Conservation (phyloP, 2,113 vertebrate species). For the Antechinus flavipes region DNA sequence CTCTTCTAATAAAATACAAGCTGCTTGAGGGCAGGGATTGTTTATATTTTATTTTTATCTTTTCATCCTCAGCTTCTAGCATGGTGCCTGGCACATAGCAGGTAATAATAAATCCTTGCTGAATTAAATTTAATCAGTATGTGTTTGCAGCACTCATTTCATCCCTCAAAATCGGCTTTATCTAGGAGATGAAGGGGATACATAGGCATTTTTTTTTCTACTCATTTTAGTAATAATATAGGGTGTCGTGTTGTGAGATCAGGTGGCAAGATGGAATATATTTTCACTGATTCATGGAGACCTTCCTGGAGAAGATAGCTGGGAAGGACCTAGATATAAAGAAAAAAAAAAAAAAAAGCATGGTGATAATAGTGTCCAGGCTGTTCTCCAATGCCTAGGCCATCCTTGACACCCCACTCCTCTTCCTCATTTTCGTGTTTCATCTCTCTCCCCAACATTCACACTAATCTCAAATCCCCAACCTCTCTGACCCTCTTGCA, state of each 20-base stretch:
- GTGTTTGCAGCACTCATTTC: not conserved
- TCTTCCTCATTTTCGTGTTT: not conserved
- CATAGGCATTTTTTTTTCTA: not conserved
- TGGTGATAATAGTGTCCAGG: not conserved
- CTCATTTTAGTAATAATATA: conserved; percentile 9
- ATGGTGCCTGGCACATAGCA: not conserved
- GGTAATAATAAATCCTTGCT: not conserved
- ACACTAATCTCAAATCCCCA: not conserved
- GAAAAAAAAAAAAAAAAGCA: not conserved
- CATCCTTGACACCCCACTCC: not conserved
- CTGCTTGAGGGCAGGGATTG: not conserved
- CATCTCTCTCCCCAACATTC: not conserved
- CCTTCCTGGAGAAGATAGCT: conserved; percentile 43
- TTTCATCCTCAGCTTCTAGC: not conserved
- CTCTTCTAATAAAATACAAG: not conserved
- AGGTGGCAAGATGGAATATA: not conserved
- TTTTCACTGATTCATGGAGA: not conserved
- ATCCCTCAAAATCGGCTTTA: not conserved
- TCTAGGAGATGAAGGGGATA: not conserved
- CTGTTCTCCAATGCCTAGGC: not conserved
- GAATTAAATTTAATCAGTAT: not conserved
- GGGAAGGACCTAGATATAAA: not conserved
- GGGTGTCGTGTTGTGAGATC: not conserved
- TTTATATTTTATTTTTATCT: not conserved
- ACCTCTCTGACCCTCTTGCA: not conserved